Evolutionary conservation across 2,888 invertebrate genomes (phyloP).

Genomic region (Drosophila atroscutellata): DNA sequence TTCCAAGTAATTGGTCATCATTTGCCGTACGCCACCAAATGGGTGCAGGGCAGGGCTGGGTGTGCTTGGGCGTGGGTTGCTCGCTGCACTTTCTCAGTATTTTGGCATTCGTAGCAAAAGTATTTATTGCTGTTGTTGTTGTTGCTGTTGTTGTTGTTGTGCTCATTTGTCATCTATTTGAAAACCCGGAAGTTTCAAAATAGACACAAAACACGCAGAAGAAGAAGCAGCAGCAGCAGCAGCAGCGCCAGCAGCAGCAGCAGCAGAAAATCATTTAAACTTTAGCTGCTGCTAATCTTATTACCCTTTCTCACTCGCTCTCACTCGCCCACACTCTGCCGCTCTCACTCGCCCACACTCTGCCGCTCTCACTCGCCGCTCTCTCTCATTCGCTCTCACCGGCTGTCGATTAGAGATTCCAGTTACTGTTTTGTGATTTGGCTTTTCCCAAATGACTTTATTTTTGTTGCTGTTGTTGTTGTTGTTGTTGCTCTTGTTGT

Average conservation of each 20-base stretch:
- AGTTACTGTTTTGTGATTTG: constrained; percentile 28
- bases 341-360: background rate
- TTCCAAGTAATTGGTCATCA: constrained; percentile 79
- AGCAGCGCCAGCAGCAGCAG: background rate
- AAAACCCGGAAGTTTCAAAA: constrained; percentile 62
- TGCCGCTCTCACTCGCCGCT: background rate
- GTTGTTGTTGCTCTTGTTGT: background rate
- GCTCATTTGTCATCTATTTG: constrained; percentile 38
- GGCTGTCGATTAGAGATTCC: constrained; percentile 10
- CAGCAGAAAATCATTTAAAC: background rate
- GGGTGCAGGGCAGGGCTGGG: background rate
- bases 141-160: constrained; percentile 18
- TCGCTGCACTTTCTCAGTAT: constrained; percentile 42
- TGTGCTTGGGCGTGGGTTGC: background rate
- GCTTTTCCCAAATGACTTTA: constrained; percentile 42
- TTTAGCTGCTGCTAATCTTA: constrained; percentile 8
- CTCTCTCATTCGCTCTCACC: background rate
- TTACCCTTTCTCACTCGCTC: constrained; percentile 5
- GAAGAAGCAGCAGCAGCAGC: background rate
- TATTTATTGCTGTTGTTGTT: constrained; percentile 39
- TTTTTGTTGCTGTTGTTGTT: background rate
- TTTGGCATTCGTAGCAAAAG: constrained; percentile 27
- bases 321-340: background rate
- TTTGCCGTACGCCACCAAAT: constrained; percentile 45
- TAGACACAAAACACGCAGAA: background rate